phyloP scores from a whole-genome alignment of 1,140 invertebrate species.

The Penaeus vannamei region DNA sequence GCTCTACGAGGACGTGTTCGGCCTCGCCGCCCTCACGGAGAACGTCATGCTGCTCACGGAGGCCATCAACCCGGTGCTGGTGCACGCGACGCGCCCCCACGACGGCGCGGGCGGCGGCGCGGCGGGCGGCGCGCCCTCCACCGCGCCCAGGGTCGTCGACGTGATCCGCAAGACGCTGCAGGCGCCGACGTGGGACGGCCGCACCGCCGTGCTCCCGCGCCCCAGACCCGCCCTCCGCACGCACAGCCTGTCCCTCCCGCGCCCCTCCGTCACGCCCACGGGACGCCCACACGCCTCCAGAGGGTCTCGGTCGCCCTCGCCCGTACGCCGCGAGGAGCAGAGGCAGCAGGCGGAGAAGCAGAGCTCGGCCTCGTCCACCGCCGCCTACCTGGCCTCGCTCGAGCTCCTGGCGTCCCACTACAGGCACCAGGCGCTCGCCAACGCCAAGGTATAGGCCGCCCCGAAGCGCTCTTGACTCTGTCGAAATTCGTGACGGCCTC shows the following conservation, averaged over 20 bases:
- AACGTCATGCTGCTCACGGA: conserved; percentile 64
- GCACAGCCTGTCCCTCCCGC: conserved; percentile 52
- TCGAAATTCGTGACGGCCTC: not conserved
- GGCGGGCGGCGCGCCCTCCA: not conserved
- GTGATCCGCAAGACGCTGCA: conserved; percentile 42
- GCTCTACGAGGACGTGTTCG: conserved; percentile 62
- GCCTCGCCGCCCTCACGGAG: conserved; percentile 60
- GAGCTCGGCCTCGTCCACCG: conserved; percentile 44
- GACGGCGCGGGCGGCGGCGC: not conserved
- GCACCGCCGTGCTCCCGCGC: conserved; percentile 19
- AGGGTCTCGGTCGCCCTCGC: conserved; percentile 7
- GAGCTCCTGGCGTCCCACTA: conserved; percentile 67
- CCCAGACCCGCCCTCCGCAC: conserved; percentile 45
- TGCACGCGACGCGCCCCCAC: conserved; percentile 40
- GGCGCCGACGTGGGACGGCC: conserved; percentile 41
- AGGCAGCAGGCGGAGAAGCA: not conserved
- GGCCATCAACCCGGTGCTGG: conserved; percentile 64
- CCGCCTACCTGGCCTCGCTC: conserved; percentile 64
- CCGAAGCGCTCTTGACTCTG: not conserved
- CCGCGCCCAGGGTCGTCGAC: conserved; percentile 31
- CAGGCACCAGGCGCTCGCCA: conserved; percentile 64
- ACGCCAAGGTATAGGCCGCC: conserved; percentile 61
- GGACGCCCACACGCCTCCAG: not conserved
- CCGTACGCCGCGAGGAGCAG: not conserved
- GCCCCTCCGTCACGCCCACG: conserved; percentile 19